A percentile compares a stretch with the other conserved stretches of the same genome.
Evolutionary conservation across 2,888 invertebrate genomes (phyloP).

Genomic region (Chymomyza amoena): DNA sequence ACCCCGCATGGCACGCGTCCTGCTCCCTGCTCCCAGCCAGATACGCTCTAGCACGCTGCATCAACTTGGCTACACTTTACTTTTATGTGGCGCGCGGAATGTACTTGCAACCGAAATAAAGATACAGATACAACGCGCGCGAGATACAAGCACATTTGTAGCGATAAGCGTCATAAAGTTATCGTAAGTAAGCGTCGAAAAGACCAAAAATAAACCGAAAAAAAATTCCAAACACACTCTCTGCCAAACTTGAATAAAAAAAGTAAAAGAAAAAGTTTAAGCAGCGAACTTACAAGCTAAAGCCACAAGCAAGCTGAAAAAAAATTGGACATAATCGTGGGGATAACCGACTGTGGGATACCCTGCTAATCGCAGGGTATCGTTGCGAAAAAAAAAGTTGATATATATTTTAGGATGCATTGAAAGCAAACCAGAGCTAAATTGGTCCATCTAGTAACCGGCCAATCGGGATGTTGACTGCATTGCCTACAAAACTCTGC

Average conservation of each 20-base stretch:
- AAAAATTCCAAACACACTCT: neutral
- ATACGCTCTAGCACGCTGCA: constrained; percentile 29
- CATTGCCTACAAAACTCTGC: too few relatives aligned
- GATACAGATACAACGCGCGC: constrained; percentile 62
- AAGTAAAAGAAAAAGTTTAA: neutral
- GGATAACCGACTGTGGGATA: neutral
- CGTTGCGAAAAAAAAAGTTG: too few relatives aligned
- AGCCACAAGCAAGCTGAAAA: constrained; percentile 36
- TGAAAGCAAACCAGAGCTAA: too few relatives aligned
- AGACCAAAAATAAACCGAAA: constrained; percentile 35
- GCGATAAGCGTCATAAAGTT: constrained; percentile 73
- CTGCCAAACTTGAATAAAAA: neutral
- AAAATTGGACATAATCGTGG: neutral
- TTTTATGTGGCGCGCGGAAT: constrained; percentile 66
- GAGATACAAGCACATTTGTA: constrained; percentile 71
- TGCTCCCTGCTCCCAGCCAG: too few relatives aligned
- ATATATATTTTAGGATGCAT: too few relatives aligned
- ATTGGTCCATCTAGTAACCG: too few relatives aligned
- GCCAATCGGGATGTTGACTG: too few relatives aligned
- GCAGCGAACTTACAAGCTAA: constrained; percentile 10
- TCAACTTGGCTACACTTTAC: constrained; percentile 70
- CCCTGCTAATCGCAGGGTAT: neutral
- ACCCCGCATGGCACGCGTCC: constrained; percentile 5
- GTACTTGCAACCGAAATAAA: constrained; percentile 70
- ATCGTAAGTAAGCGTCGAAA: constrained; percentile 72